These are phyloP conservation scores for Charina bottae DNA, from an alignment of 2,113 vertebrate species.

Conservation along the genomic window DNA sequence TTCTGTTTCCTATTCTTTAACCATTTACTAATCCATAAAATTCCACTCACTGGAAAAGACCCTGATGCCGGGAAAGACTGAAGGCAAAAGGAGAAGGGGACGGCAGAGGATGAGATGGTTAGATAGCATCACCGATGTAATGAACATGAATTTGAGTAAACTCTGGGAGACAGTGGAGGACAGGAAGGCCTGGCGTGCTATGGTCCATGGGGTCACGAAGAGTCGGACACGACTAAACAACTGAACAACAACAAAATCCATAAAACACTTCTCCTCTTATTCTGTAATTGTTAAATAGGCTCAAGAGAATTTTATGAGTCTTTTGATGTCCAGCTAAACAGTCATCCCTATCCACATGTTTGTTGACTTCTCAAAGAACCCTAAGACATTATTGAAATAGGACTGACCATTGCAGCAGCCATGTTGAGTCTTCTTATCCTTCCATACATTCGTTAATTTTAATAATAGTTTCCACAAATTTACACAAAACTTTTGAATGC, in stretches of 20 bases:
- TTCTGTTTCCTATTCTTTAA: neutral
- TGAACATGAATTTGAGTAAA: too few species aligned
- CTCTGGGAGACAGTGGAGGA: too few species aligned
- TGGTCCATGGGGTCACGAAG: too few species aligned
- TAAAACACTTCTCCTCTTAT: neutral
- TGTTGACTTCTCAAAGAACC: neutral
- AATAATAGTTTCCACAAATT: neutral
- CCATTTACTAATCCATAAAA: neutral
- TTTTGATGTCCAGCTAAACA: neutral
- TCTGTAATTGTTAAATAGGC: neutral
- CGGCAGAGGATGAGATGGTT: too few species aligned
- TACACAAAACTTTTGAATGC: neutral
- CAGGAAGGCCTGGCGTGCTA: too few species aligned
- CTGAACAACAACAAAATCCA: too few species aligned
- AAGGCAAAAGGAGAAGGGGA: too few species aligned
- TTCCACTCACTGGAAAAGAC: too few species aligned
- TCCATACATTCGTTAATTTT: neutral
- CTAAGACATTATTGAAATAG: neutral
- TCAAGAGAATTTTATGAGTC: neutral
- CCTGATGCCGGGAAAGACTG: too few species aligned
- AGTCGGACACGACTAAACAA: too few species aligned
- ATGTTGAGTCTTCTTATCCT: neutral
- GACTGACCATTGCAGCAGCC: neutral
- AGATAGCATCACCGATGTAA: too few species aligned
- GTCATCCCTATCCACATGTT: neutral